phyloP scores from a whole-genome alignment of 1,140 invertebrate species.

The Diachasma alloeum region DNA sequence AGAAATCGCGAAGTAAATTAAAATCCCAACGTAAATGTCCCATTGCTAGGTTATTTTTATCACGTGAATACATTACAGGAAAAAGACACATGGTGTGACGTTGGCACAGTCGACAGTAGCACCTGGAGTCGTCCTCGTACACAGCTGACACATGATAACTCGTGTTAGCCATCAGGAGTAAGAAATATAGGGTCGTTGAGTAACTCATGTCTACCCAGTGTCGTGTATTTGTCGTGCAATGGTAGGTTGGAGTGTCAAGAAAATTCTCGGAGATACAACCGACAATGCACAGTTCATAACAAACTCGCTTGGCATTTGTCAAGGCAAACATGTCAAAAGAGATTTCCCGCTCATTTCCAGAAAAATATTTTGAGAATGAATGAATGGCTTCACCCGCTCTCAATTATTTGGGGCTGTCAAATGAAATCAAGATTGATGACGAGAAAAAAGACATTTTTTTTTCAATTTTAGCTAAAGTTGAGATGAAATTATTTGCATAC shows the following conservation, averaged over 20 bases:
- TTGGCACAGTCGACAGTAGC: constrained; percentile 45
- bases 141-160: constrained; percentile 30
- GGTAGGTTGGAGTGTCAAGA: neutral
- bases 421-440: no score
- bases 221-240: neutral
- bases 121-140: constrained; percentile 14
- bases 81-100: constrained; percentile 47
- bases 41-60: neutral
- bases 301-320: neutral
- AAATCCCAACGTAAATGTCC: neutral
- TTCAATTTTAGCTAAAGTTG: no score
- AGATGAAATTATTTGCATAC: no score
- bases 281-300: neutral
- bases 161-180: constrained; percentile 29
- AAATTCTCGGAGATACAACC: neutral
- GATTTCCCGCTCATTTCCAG: no score
- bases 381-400: no score
- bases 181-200: constrained; percentile 12
- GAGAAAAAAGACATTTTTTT: no score
- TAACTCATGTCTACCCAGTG: constrained; percentile 15
- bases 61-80: constrained; percentile 39
- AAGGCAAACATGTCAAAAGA: no score
- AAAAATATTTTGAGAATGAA: no score
- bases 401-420: no score
- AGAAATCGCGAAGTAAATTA: neutral